These are phyloP conservation scores for Nephotettix cincticeps DNA, from an alignment of 1,140 invertebrate genomes.

Conservation along the genomic window DNA sequence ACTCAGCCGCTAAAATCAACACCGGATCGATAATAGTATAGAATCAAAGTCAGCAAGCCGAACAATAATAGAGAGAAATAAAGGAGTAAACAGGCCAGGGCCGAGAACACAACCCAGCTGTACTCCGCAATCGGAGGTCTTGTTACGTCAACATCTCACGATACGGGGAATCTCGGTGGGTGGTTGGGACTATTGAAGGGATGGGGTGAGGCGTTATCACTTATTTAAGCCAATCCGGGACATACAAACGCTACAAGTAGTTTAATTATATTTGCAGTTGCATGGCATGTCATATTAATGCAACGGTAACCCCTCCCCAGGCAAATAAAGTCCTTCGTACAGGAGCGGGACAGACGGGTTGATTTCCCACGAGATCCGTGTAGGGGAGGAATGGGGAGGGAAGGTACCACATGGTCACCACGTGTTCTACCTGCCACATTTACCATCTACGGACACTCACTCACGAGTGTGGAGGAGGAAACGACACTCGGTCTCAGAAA, in stretches of 20 bases:
- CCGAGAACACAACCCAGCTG: neutral
- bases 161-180: neutral
- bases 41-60: neutral
- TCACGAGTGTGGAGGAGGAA: no score
- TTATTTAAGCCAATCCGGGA: neutral
- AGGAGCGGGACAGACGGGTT: neutral
- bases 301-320: neutral
- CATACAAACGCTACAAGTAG: neutral
- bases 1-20: neutral
- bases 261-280: slow-evolving; percentile 10
- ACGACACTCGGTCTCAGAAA: no score
- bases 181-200: neutral
- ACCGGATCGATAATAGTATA: neutral
- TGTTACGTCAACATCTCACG: neutral
- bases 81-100: neutral
- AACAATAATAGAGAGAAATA: neutral
- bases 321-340: neutral
- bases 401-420: neutral
- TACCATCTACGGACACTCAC: no score
- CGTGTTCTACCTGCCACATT: neutral
- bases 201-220: neutral
- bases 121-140: neutral
- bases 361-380: neutral
- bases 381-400: neutral
- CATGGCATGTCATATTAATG: neutral